phyloP scores from a whole-genome alignment of 2,888 invertebrate species.

The Steinernema carpocapsae region DNA sequence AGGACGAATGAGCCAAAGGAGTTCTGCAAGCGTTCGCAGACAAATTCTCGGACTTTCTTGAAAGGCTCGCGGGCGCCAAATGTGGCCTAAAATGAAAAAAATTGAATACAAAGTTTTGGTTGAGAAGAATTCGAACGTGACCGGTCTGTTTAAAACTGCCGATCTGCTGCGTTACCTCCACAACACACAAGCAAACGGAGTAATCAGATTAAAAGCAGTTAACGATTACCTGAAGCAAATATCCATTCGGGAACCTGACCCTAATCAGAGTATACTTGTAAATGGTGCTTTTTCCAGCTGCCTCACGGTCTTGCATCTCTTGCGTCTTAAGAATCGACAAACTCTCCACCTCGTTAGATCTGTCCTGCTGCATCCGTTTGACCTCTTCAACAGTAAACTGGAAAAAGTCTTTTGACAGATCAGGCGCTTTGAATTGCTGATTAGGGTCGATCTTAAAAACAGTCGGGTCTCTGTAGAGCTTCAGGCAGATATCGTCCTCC shows the following conservation, averaged over 20 bases:
- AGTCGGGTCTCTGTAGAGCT: conserved; percentile 81
- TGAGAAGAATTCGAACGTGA: too few species aligned
- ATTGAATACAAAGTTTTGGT: too few species aligned
- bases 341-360: conserved; percentile 52
- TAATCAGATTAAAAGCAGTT: not conserved
- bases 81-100: conserved; percentile 54
- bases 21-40: conserved; percentile 42
- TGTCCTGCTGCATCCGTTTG: conserved; percentile 52
- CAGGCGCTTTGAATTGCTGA: conserved; percentile 69
- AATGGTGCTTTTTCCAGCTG: conserved; percentile 76
- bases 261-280: conserved; percentile 81
- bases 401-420: conserved; percentile 85
- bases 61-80: conserved; percentile 57
- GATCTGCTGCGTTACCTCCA: too few species aligned
- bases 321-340: conserved; percentile 85
- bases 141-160: too few species aligned
- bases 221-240: conserved; percentile 53
- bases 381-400: conserved; percentile 82
- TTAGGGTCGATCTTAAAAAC: conserved; percentile 52
- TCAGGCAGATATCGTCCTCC: conserved; percentile 77
- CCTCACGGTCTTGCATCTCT: conserved; percentile 91
- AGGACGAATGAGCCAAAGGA: conserved; percentile 49
- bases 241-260: conserved; percentile 80
- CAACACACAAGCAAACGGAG: not conserved
- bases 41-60: conserved; percentile 52